Evolutionary conservation across 2,888 invertebrate genomes (phyloP), one percentile per base, ranked within the genome.

Genomic region (Agrotis puta): DNA sequence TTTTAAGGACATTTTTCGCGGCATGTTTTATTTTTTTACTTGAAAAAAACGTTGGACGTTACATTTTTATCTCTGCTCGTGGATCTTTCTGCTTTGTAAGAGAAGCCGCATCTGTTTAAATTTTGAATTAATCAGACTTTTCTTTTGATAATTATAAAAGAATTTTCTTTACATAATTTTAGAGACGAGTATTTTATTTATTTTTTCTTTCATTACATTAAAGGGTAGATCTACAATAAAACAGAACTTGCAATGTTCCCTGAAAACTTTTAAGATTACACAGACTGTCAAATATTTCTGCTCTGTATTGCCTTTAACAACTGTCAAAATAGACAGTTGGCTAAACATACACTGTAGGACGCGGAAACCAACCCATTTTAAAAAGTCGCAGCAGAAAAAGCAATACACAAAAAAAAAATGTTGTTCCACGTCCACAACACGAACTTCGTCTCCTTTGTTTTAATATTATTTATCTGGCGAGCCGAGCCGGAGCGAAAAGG

Each of bases 381-480:
- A 66, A 76, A 72, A 62, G 2, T 24, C 47, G 14, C n/a, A 45
- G 39, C n/a, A 58, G 27, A 74, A 74, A 51, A 51, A 39, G 1
- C 1, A 63, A 2, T 48, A 64, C 7, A 33, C 24, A 13, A 63
- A 63, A 68, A 59, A 54, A 43, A 39, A 39, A 9, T 9, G 22
- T 56, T 66, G 43, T 73, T 62, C 57, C 71, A 71, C 48, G 64
- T 68, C 62, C 66, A 61, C 72, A 70, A 61, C 64, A 65, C 69
- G 61, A 62, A 54, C 63, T 81, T 75, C 76, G 79, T 79, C 61
- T 77, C 78, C 75, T 85, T 84, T 83, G 82, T 85, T 87, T 83
- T 79, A 81, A 85, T 85, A 86, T 84, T 86, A 87, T 87, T 87
- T 87, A 86, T 85, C 79, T 74, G 74, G 61, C 76, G 74, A 76